phyloP scores from a whole-genome alignment of 1,140 invertebrate species.

The Gerris buenoi region DNA sequence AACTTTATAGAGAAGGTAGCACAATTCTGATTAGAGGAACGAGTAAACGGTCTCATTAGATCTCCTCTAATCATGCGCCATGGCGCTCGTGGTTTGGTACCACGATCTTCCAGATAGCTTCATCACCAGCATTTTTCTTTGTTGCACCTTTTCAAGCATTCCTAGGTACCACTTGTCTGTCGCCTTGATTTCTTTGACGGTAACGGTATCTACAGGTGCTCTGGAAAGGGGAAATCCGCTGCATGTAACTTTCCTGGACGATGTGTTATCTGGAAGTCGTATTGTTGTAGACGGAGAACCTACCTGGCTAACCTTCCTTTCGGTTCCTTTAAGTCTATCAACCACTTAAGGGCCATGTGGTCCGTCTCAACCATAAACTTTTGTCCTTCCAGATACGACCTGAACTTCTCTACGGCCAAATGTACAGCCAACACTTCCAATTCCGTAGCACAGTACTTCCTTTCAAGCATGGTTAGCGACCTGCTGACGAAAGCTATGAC shows the following conservation, averaged over 20 bases:
- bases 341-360: constrained; percentile 32
- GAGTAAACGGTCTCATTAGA: constrained; percentile 32
- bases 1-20: no score
- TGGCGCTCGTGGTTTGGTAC: constrained; percentile 16
- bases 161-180: constrained; percentile 3
- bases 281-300: constrained; percentile 25
- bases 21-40: constrained; percentile 14
- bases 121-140: not conserved
- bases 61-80: no score
- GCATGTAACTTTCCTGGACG: constrained; percentile 16
- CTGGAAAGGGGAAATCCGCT: constrained; percentile 10
- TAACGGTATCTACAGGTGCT: no score
- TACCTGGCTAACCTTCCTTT: constrained; percentile 28
- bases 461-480: constrained; percentile 26
- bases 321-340: constrained; percentile 30
- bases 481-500: constrained; percentile 31
- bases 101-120: constrained; percentile 24
- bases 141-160: not conserved
- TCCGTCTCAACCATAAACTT: constrained; percentile 31
- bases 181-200: no score
- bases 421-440: constrained; percentile 31
- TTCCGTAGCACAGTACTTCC: constrained; percentile 32
- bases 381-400: constrained; percentile 23
- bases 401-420: constrained; percentile 28
- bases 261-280: constrained; percentile 20